Evolutionary conservation across 2,888 invertebrate genomes (phyloP).

Genomic region (Tiliacea citrago): DNA sequence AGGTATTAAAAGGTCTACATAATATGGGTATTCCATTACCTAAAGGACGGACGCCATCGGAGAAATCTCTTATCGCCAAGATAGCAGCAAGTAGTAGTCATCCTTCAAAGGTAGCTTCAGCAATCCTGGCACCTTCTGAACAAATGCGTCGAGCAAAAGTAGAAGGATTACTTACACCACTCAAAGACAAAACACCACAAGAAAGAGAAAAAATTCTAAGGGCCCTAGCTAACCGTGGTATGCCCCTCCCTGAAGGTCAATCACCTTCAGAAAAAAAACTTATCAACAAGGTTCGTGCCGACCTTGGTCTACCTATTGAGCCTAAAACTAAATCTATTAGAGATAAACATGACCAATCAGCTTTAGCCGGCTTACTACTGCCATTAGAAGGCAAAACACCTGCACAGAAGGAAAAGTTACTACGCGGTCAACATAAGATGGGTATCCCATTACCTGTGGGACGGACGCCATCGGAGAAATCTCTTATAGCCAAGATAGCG

Average conservation of each 20-base stretch:
- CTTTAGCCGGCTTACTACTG: constrained; percentile 22
- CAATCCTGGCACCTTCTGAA: constrained; percentile 3
- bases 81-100: not conserved
- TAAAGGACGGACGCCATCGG: constrained; percentile 53
- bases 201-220: constrained; percentile 64
- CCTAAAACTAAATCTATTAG: constrained; percentile 58
- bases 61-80: constrained; percentile 40
- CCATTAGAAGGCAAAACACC: constrained; percentile 45
- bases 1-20: constrained; percentile 59
- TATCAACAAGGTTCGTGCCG: constrained; percentile 65
- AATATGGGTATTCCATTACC: constrained; percentile 50
- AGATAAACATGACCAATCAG: constrained; percentile 64
- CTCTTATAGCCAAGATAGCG: constrained; percentile 26
- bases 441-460: constrained; percentile 43
- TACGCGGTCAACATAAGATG: constrained; percentile 2
- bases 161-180: constrained; percentile 26
- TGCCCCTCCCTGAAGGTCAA: constrained; percentile 33
- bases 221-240: constrained; percentile 24
- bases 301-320: constrained; percentile 68
- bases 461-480: constrained; percentile 35
- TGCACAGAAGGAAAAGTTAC: constrained; percentile 30
- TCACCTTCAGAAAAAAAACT: constrained; percentile 70
- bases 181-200: constrained; percentile 60
- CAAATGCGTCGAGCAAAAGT: constrained; percentile 24
- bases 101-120: not conserved